These are phyloP conservation scores for Planococcus citri DNA, from an alignment of 1,140 invertebrate genomes.

Conservation along the genomic window DNA sequence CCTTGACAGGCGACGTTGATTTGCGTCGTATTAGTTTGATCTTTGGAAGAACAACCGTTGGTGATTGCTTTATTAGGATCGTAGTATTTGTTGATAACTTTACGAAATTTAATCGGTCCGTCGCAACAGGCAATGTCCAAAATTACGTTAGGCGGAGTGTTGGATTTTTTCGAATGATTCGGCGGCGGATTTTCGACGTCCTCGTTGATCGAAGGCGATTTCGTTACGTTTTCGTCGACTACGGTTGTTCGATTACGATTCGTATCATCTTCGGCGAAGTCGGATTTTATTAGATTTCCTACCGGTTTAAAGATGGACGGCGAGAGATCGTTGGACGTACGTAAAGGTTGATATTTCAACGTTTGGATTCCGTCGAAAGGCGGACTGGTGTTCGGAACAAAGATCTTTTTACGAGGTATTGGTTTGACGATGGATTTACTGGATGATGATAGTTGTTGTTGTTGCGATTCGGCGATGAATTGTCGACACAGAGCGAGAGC, in stretches of 20 bases:
- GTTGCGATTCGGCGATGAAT: slow-evolving; percentile 34
- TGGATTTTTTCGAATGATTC: background rate
- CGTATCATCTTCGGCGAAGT: background rate
- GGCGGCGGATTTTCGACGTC: background rate
- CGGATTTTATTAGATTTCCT: background rate
- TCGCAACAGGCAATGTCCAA: slow-evolving; percentile 76
- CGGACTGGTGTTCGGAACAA: slow-evolving; percentile 13
- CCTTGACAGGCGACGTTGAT: slow-evolving; percentile 44
- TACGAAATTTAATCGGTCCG: slow-evolving; percentile 68
- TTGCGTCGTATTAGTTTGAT: background rate
- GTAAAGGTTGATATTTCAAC: slow-evolving; percentile 11
- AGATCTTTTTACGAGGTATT: slow-evolving; percentile 32
- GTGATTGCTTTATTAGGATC: slow-evolving; percentile 30
- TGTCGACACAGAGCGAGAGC: slow-evolving; percentile 52
- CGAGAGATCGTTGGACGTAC: background rate
- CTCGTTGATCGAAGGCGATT: too few species aligned
- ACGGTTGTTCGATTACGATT: background rate
- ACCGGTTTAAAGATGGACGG: slow-evolving; percentile 9
- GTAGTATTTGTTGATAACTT: slow-evolving; percentile 63
- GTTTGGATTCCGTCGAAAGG: slow-evolving; percentile 24
- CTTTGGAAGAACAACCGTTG: background rate
- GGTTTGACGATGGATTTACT: slow-evolving; percentile 35
- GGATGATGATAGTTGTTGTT: slow-evolving; percentile 23
- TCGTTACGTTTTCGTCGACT: background rate
- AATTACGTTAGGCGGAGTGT: slow-evolving; percentile 37